Evolutionary conservation across 2,888 invertebrate species (phyloP), one percentile per base, ranked within the genome.

Genomic region (Eucera pruinosa): DNA sequence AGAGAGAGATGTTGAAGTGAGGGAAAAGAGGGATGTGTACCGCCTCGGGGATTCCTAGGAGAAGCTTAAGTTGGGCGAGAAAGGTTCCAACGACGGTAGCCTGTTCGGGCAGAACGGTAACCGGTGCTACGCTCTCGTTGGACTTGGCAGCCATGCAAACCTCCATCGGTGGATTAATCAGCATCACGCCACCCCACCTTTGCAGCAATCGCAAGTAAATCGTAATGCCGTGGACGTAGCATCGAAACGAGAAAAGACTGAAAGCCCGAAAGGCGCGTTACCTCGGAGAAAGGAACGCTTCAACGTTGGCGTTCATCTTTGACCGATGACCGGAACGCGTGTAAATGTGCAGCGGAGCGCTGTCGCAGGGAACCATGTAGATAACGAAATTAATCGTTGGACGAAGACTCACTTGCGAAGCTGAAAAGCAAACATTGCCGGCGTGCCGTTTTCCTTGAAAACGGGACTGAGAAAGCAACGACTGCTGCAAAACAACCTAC

Each of bases 131-230:
- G n/a, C n/a, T n/a, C n/a, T 89, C 86, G n/a, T 89, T 81, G 20
- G 89, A 87, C 48, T 91, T 88, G 52, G 92, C 91, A 0, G 89
- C 87, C 58, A 92, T 85, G 84, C 96, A 96, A 23, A 94, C 93
- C 0, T 92, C 92, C 15, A 90, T 85, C 1, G 95, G 93, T 7
- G 97, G 96, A 91, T 96, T 97, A 71, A 95, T 94, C 45, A 98
- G 94, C 60, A 96, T 94, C 73, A 98, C 95, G 0, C 97, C 98
- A 48, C 98, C 98, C 98, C 98, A 98, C 73, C 97, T 92, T 47
- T 0, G 25, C 0, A 15, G 1, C 1, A 25, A 45, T 9, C 20
- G 7, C 13, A 6, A 15, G 30, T 5, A 30, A 2, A 30, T 30
- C 4, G 33, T 7, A 33, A 33, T 7, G 7, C 3, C 4, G 7